Conservation (phyloP, 2,888 invertebrate genomes). For the Ceramica pisi region DNA sequence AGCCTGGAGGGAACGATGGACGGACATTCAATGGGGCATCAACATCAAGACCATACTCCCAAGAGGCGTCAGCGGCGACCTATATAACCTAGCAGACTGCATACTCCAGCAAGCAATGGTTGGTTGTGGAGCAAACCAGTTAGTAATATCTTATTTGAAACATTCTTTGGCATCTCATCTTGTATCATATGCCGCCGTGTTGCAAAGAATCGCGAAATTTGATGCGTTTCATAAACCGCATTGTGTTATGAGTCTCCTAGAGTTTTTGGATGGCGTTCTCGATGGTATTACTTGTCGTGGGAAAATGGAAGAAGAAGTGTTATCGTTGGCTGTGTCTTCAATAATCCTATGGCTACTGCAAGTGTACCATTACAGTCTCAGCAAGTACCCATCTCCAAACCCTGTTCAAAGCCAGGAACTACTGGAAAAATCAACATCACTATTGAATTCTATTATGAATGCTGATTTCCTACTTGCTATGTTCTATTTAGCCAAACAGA, state of each 20-base stretch:
- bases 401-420: conserved; percentile 91
- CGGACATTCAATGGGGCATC: conserved; percentile 98
- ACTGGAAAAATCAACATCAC: conserved; percentile 92
- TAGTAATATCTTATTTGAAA: conserved; percentile 97
- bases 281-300: conserved; percentile 93
- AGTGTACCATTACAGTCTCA: conserved; percentile 91
- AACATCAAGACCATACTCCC: conserved; percentile 98
- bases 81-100: conserved; percentile 98
- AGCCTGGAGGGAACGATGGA: conserved; percentile 99
- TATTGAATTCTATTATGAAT: conserved; percentile 92
- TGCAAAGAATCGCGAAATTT: conserved; percentile 97
- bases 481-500: conserved; percentile 95
- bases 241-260: conserved; percentile 96
- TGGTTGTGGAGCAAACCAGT: conserved; percentile 97
- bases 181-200: conserved; percentile 97
- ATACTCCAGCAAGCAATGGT: conserved; percentile 98
- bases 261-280: conserved; percentile 94
- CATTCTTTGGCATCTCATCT: conserved; percentile 97
- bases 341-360: conserved; percentile 95
- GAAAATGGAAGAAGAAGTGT: conserved; percentile 96
- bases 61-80: conserved; percentile 97
- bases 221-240: conserved; percentile 96
- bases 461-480: conserved; percentile 95
- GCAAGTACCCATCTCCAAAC: conserved; percentile 86
- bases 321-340: conserved; percentile 96